phyloP scores from a whole-genome alignment of 37 sponge, comb jelly and placozoan species.

The Axinella damicornis region DNA sequence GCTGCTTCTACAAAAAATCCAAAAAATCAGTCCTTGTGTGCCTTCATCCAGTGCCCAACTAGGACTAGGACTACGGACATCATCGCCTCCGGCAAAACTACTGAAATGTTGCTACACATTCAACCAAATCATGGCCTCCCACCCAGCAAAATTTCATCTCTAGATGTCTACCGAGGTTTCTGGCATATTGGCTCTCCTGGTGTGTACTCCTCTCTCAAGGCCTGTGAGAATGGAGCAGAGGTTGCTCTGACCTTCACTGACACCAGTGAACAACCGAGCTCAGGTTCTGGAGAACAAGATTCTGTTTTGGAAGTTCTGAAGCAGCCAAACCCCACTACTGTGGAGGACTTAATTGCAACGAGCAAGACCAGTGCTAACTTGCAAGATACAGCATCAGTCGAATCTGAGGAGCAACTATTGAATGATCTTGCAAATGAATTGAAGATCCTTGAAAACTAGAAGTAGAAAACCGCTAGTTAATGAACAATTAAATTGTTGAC shows the following conservation, averaged over 20 bases:
- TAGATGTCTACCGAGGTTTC: constrained; percentile 20
- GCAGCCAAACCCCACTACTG: no score
- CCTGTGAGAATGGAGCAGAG: not conserved
- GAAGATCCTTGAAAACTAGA: not conserved
- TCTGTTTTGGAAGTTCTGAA: no score
- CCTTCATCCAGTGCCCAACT: constrained; percentile 36
- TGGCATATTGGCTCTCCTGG: constrained; percentile 3
- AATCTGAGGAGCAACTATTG: not conserved
- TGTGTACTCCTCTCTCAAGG: not conserved
- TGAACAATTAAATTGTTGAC: no score
- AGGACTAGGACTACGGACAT: not conserved
- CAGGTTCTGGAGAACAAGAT: no score
- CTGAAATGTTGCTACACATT: not conserved
- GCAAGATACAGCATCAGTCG: not conserved
- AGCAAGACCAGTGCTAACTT: no score
- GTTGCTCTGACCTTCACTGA: constrained; percentile 7
- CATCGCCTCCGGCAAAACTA: not conserved
- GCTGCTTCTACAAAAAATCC: not conserved
- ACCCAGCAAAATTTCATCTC: not conserved
- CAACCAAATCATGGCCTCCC: not conserved
- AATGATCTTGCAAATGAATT: not conserved
- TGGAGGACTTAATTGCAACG: no score
- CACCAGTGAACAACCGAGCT: no score
- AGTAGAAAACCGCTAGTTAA: no score
- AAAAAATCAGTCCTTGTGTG: constrained; percentile 5